Percentiles rank a stretch among this genome's conserved stretches.
phyloP scores from a whole-genome alignment of 2,888 invertebrate species.

The Apodemia duryi region DNA sequence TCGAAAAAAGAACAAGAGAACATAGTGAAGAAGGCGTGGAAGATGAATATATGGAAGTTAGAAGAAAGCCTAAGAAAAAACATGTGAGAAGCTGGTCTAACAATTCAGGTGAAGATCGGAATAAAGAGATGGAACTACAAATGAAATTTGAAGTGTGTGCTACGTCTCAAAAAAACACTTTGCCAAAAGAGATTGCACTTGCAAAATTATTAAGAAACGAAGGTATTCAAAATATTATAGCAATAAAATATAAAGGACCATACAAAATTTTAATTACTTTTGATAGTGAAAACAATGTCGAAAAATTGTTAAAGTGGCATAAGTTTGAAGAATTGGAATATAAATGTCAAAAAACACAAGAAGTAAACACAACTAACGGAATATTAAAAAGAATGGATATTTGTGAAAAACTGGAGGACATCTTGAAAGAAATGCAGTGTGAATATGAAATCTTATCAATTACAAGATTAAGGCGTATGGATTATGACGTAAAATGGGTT shows the following conservation, averaged over 20 bases:
- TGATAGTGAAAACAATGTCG: background rate
- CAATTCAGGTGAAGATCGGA: too few species aligned
- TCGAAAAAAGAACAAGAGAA: background rate
- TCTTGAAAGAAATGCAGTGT: background rate
- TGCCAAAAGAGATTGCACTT: background rate
- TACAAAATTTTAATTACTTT: background rate
- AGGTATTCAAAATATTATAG: background rate
- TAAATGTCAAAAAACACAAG: background rate
- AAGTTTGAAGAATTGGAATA: background rate
- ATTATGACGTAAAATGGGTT: background rate
- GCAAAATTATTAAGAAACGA: background rate
- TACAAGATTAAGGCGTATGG: background rate
- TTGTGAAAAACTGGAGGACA: background rate
- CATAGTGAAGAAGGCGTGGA: background rate
- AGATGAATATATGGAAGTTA: background rate
- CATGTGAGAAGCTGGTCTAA: background rate
- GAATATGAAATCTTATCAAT: background rate
- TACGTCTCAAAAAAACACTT: background rate
- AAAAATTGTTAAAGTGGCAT: background rate
- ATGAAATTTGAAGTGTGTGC: background rate
- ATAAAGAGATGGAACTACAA: background rate
- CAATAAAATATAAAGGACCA: background rate
- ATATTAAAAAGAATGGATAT: background rate
- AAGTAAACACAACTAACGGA: background rate
- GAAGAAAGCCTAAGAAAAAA: background rate